Conservation (phyloP, 2,113 vertebrate species). For the Ceratotherium simum region DNA sequence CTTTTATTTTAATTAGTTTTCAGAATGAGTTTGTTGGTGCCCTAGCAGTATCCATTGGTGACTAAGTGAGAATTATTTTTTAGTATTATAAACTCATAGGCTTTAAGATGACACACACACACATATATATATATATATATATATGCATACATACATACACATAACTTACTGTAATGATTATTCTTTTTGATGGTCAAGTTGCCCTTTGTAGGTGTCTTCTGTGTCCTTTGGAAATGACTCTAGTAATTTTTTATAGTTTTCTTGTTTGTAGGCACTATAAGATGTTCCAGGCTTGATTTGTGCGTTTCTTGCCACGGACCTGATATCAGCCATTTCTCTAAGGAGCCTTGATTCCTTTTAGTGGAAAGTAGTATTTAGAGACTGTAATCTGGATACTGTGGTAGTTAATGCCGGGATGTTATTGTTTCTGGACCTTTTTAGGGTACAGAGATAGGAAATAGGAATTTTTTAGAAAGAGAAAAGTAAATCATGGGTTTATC, state of each 20-base stretch:
- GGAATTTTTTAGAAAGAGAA: neutral
- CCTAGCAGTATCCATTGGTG: neutral
- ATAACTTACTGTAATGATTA: neutral
- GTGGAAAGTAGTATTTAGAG: neutral
- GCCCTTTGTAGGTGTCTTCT: neutral
- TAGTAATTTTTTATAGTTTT: neutral
- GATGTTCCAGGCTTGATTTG: no score
- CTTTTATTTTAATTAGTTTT: neutral
- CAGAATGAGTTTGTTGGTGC: neutral
- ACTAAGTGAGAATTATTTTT: neutral
- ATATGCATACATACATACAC: fast-evolving
- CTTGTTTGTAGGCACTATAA: neutral
- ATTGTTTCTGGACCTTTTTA: neutral
- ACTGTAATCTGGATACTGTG: neutral
- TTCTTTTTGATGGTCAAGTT: neutral
- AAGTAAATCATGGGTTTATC: neutral
- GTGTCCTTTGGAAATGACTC: neutral
- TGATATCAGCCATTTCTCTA: neutral
- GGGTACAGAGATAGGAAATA: neutral
- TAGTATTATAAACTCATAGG: neutral
- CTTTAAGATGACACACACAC: neutral
- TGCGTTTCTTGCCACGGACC: neutral
- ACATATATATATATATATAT: neutral
- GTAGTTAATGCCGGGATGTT: neutral
- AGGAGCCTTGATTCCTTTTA: neutral